These are phyloP conservation scores for Zophobas atratus DNA, from an alignment of 1,140 invertebrate genomes.

Conservation along the genomic window DNA sequence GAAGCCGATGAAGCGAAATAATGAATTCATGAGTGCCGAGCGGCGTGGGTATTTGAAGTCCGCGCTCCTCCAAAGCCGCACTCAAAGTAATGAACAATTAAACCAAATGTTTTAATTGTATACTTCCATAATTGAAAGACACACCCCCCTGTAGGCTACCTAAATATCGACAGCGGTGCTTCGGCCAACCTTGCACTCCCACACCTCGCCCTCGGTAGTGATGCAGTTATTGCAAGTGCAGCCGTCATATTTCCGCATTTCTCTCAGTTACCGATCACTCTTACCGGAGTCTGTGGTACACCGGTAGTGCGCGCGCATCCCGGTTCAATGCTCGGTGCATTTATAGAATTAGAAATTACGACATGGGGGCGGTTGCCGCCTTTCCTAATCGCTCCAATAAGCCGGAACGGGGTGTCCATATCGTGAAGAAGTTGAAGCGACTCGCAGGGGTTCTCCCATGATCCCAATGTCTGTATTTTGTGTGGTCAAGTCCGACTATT, in stretches of 20 bases:
- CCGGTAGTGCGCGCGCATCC: slow-evolving; percentile 36
- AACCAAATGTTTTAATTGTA: too few species aligned
- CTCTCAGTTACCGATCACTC: slow-evolving; percentile 38
- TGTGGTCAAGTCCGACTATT: too few species aligned
- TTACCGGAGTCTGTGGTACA: slow-evolving; percentile 42
- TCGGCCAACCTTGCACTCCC: slow-evolving; percentile 49
- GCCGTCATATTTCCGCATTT: slow-evolving; percentile 52
- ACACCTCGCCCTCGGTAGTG: slow-evolving; percentile 48
- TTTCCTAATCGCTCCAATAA: slow-evolving; percentile 38
- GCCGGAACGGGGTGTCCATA: slow-evolving; percentile 14
- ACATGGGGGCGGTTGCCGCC: slow-evolving; percentile 34
- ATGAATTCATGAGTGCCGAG: too few species aligned
- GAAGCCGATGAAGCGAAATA: too few species aligned
- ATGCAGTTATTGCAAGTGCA: slow-evolving; percentile 52
- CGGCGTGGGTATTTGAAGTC: too few species aligned
- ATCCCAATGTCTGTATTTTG: too few species aligned
- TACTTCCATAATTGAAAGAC: too few species aligned
- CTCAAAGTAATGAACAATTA: too few species aligned
- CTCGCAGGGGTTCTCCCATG: background rate
- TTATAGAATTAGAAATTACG: slow-evolving; percentile 42
- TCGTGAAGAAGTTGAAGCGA: background rate
- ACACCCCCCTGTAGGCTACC: background rate
- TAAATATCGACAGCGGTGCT: background rate
- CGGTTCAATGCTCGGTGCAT: slow-evolving; percentile 37
- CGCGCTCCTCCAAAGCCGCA: too few species aligned